Conservation (phyloP, 2,797 vertebrate genomes). For the Sternotherus odoratus region DNA sequence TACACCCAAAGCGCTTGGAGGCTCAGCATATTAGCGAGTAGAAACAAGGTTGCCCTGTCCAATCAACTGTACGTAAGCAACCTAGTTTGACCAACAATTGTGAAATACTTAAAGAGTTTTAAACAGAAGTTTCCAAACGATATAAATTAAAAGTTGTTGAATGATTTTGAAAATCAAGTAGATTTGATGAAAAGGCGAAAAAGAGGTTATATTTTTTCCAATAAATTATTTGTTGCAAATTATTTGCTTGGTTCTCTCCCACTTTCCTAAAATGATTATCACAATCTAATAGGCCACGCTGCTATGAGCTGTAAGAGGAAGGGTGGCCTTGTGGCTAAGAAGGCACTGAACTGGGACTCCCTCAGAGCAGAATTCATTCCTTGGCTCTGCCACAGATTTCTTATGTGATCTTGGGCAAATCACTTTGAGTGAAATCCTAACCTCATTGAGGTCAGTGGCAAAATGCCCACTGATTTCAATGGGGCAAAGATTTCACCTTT, state of each 20-base stretch:
- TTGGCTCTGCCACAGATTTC: neutral
- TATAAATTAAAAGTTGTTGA: conserved; percentile 40
- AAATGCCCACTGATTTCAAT: neutral
- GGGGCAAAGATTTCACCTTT: neutral
- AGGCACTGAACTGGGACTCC: neutral
- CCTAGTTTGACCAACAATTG: neutral
- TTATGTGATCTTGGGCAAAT: neutral
- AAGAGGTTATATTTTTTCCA: conserved; percentile 64
- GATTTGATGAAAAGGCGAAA: conserved; percentile 46
- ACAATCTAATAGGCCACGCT: neutral
- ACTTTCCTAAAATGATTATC: neutral
- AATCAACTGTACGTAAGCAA: neutral
- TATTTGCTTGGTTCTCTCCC: conserved; percentile 53
- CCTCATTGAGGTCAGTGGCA: neutral
- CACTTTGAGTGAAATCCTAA: neutral
- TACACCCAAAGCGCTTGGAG: neutral
- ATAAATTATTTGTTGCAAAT: conserved; percentile 46
- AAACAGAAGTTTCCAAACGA: conserved; percentile 17
- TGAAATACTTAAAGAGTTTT: neutral
- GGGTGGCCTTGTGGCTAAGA: neutral
- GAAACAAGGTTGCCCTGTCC: neutral
- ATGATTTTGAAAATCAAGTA: conserved; percentile 41
- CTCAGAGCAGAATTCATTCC: neutral
- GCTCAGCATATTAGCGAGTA: neutral
- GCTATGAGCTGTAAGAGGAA: neutral